Percentiles rank a stretch among this genome's conserved stretches.
Conservation (phyloP, 1,140 invertebrate genomes). For the Pantala flavescens region DNA sequence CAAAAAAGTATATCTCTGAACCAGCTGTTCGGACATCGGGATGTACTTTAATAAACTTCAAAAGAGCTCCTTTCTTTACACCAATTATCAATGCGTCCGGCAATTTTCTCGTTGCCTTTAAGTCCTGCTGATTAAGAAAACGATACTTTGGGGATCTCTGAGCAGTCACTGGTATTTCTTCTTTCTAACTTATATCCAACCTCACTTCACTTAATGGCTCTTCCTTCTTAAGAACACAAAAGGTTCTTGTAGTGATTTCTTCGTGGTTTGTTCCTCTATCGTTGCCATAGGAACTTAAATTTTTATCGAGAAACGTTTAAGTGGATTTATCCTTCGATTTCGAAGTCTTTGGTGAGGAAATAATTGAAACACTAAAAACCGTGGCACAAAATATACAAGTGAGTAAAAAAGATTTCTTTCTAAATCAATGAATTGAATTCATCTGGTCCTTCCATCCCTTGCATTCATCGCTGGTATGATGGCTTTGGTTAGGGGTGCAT, state of each 20-base stretch:
- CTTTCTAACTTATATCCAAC: constrained; percentile 13
- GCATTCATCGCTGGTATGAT: constrained; percentile 15
- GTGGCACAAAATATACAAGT: constrained; percentile 19
- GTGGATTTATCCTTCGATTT: constrained; percentile 18
- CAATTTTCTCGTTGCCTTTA: constrained; percentile 53
- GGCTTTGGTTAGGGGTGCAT: not conserved
- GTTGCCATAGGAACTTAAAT: constrained; percentile 18
- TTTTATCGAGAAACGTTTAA: not conserved
- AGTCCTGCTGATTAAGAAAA: constrained; percentile 50
- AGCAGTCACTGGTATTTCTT: constrained; percentile 1
- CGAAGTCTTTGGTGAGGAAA: constrained; percentile 40
- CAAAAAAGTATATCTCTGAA: constrained; percentile 83
- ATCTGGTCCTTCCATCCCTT: too few species aligned
- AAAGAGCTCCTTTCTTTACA: constrained; percentile 78
- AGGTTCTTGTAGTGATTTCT: not conserved
- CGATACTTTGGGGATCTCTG: constrained; percentile 53
- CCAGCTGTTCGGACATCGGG: constrained; percentile 75
- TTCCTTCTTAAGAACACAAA: not conserved
- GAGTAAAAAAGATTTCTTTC: constrained; percentile 19
- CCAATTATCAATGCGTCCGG: constrained; percentile 82
- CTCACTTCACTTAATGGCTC: constrained; percentile 15
- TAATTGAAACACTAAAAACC: constrained; percentile 42
- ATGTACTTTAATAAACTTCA: constrained; percentile 80
- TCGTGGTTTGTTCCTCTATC: not conserved
- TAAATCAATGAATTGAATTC: constrained; percentile 19